Conservation (phyloP, 2,888 invertebrate species). For the Melanargia galathea region DNA sequence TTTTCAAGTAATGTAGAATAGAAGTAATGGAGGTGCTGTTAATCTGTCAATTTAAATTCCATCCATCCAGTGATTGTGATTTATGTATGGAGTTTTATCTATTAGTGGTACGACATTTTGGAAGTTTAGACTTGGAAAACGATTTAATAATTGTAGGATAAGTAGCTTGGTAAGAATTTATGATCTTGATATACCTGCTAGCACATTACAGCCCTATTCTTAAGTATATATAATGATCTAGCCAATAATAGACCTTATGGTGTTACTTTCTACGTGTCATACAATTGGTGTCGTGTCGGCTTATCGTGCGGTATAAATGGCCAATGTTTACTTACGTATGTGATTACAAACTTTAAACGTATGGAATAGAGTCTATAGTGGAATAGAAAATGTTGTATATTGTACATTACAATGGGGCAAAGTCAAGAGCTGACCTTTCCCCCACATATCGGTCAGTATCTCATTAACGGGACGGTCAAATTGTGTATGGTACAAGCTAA, state of each 20-base stretch:
- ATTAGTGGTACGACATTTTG: background rate
- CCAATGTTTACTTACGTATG: conserved; percentile 2
- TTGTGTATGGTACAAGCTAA: conserved; percentile 30
- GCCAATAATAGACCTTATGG: conserved; percentile 9
- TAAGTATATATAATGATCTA: conserved; percentile 6
- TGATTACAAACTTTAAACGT: conserved; percentile 15
- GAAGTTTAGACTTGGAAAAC: background rate
- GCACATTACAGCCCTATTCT: conserved; percentile 7
- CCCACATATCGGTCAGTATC: conserved; percentile 75
- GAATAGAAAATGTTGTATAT: conserved; percentile 14
- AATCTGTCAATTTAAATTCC: no score
- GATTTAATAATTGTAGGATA: background rate
- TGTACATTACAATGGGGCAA: conserved; percentile 47
- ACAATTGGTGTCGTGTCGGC: conserved; percentile 25
- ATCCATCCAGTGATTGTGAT: no score
- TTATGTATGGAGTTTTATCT: background rate
- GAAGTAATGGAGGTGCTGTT: no score
- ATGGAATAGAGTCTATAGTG: conserved; percentile 11
- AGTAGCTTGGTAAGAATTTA: background rate
- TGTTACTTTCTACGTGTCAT: conserved; percentile 23
- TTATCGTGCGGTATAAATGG: conserved; percentile 26
- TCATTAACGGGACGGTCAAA: conserved; percentile 70
- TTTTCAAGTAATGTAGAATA: no score
- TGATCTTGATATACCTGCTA: conserved; percentile 5
- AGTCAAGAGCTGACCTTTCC: conserved; percentile 64